Percentiles rank a stretch among this genome's conserved stretches.
Evolutionary conservation across 2,113 vertebrate species (phyloP).

Genomic region (Odocoileus virginianus): DNA sequence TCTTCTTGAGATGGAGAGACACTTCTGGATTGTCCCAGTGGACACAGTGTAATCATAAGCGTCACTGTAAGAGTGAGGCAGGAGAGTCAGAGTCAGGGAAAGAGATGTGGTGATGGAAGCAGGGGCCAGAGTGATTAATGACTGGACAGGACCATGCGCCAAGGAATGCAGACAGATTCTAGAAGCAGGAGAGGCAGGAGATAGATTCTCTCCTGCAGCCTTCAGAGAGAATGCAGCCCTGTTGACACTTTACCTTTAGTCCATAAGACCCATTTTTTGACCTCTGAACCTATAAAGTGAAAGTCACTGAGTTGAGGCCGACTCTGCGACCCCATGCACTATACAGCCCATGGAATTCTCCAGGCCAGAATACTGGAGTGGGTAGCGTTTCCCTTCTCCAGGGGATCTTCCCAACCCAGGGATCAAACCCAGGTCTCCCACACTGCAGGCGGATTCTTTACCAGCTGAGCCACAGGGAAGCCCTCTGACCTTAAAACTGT

Average conservation of each 20-base stretch:
- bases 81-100: neutral
- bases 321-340: neutral
- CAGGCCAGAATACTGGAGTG: neutral
- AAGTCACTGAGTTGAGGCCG: neutral
- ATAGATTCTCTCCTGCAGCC: neutral
- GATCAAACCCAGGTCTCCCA: neutral
- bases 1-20: neutral
- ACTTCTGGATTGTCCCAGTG: neutral
- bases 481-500: neutral
- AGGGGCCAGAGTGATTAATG: neutral
- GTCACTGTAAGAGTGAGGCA: neutral
- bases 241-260: neutral
- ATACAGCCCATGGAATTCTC: neutral
- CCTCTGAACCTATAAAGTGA: neutral
- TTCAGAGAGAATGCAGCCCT: neutral
- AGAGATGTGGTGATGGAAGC: neutral
- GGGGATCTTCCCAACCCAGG: neutral
- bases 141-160: neutral
- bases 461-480: neutral
- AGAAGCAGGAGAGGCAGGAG: neutral
- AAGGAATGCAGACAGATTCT: neutral
- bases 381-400: neutral
- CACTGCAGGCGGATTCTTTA: neutral
- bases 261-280: neutral
- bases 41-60: neutral